A percentile compares a stretch with the other conserved stretches of the same genome.
Evolutionary conservation across 2,113 vertebrate species (phyloP).

Genomic region (Piprites chloris): DNA sequence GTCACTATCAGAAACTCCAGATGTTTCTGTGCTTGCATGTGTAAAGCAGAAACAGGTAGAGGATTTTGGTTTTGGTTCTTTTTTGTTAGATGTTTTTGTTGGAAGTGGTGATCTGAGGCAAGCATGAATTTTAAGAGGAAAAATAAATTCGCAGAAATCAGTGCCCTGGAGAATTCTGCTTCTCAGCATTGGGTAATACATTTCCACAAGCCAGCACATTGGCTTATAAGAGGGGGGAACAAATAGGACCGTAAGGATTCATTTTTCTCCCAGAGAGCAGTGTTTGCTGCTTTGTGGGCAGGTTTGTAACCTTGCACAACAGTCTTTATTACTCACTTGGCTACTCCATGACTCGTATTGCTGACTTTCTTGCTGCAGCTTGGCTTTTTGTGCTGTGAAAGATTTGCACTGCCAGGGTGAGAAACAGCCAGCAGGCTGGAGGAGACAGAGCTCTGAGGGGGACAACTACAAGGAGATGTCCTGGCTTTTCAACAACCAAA

Average conservation of each 20-base stretch:
- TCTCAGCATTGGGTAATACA: not conserved
- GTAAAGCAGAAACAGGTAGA: not conserved
- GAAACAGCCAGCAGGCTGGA: not conserved
- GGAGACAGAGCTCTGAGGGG: not conserved
- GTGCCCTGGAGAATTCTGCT: not conserved
- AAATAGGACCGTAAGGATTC: not conserved
- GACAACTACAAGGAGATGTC: not conserved
- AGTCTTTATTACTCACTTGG: not conserved
- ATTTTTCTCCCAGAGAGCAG: not conserved
- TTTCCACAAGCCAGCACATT: not conserved
- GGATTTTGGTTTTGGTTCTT: not conserved
- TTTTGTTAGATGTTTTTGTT: not conserved
- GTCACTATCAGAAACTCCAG: not conserved
- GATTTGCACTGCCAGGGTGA: not conserved
- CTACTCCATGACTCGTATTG: not conserved
- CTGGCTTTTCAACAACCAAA: not conserved
- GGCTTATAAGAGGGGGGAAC: not conserved
- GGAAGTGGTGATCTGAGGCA: not conserved
- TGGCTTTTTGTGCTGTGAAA: not conserved
- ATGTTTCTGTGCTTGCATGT: not conserved
- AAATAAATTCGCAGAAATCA: not conserved
- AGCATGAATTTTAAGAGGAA: not conserved
- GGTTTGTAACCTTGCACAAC: not conserved
- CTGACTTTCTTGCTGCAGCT: not conserved
- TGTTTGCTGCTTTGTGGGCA: constrained; percentile 6